Percentiles rank a stretch among this genome's conserved stretches.
These are phyloP conservation scores for Hydrozoanthus tunicans DNA, from an alignment of 64 coral and sea anemone genomes.

Conservation along the genomic window DNA sequence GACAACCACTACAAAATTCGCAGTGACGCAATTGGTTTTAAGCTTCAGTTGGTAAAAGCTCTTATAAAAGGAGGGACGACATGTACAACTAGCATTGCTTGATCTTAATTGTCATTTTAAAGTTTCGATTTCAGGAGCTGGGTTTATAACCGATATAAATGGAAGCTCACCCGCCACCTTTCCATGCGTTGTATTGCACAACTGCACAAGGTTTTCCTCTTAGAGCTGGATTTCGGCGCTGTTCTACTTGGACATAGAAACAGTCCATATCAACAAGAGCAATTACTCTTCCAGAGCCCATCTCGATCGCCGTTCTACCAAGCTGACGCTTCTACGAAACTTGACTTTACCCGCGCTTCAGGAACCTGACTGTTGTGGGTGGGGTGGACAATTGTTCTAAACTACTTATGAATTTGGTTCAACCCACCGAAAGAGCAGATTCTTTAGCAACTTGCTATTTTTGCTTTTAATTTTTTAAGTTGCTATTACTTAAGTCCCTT, in stretches of 20 bases:
- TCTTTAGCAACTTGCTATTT: not conserved
- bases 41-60: too few species aligned
- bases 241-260: slow-evolving; percentile 98
- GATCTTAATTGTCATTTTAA: too few species aligned
- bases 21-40: too few species aligned
- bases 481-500: not conserved
- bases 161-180: slow-evolving; percentile 89
- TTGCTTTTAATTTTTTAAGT: not conserved
- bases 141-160: too few species aligned
- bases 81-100: too few species aligned
- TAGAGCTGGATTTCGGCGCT: slow-evolving; percentile 71
- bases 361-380: not conserved
- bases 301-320: not conserved
- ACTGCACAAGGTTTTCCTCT: slow-evolving; percentile 95
- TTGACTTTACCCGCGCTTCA: not conserved
- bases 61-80: too few species aligned
- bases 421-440: too few species aligned
- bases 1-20: too few species aligned
- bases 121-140: too few species aligned
- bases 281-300: slow-evolving; percentile 81
- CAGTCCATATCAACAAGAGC: slow-evolving; percentile 96
- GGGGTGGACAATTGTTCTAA: not conserved
- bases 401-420: not conserved
- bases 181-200: slow-evolving; percentile 96
- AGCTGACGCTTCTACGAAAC: not conserved